Evolutionary conservation across 2,888 invertebrate species (phyloP).

Genomic region (Cryptosula pallasiana): DNA sequence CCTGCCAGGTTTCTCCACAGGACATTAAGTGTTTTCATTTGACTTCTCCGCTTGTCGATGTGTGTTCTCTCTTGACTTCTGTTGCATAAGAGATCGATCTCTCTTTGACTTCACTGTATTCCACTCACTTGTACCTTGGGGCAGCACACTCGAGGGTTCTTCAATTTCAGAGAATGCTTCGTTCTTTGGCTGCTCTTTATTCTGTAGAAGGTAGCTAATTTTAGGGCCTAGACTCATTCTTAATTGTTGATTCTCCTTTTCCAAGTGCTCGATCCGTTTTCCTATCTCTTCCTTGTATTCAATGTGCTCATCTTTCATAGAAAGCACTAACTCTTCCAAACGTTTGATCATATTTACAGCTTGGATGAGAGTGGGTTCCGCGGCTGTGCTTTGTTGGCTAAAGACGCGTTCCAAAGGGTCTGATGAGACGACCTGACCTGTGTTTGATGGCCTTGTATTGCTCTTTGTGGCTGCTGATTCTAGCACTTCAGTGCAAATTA

Average conservation of each 20-base stretch:
- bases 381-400: too few relatives aligned
- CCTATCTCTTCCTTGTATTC: not conserved
- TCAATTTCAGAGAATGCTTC: not conserved
- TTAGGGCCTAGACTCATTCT: not conserved
- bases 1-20: not conserved
- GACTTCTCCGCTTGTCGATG: not conserved
- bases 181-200: not conserved
- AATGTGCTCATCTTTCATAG: not conserved
- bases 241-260: not conserved
- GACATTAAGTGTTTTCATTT: not conserved
- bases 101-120: too few relatives aligned
- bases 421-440: too few relatives aligned
- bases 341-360: not conserved
- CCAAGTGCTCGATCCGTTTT: not conserved
- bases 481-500: too few relatives aligned
- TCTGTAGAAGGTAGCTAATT: not conserved
- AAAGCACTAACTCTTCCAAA: not conserved
- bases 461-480: too few relatives aligned
- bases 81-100: not conserved
- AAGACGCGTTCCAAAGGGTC: too few relatives aligned
- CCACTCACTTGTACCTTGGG: too few relatives aligned
- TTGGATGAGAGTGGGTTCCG: too few relatives aligned
- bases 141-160: not conserved
- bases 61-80: not conserved
- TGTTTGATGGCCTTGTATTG: too few relatives aligned